Base-by-base conservation (phyloP, 1,140 invertebrate genomes). In the Danaus plexippus region DNA sequence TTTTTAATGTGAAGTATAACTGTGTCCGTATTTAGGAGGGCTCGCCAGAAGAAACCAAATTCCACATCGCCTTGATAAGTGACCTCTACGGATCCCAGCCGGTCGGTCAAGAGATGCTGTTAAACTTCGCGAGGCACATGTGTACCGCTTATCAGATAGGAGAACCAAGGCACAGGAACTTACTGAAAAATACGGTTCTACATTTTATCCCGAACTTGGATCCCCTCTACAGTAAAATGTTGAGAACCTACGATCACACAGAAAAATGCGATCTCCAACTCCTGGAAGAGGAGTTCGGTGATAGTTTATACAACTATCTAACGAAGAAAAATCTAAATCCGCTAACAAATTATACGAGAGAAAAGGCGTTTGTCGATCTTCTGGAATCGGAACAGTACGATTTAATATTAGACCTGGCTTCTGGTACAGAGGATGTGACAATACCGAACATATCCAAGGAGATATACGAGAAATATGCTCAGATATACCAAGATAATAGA, bases 41-140 rank as follows among this genome's bases (percentile, higher is more conserved):
- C 1, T 85, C 89, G 1, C 91, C 93, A 2, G 93, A 94, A 63
- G 94, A 95, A 79, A 89, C 87, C 2, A 96, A 96, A 88, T 92
- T 93, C 65, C 93, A 95, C 66, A 89, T 98, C 11, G 91, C 92
- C 6, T 76, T 98, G 13, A 86, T 97, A 10, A 96, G 96, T 41
- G 95, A 95, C 18, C 73, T 98, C 32, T 95, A 94, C 75, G 93
- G 92, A 7, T 92, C 94, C 9, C 94, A 97, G 69, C 93, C 95
- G 1, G 80, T 94, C 11, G 96, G 95, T 0, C 90, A 95, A 57
- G 96, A 98, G 83, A 89, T 98, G 40, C 77, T 94, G 0, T 71
- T 97, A 1, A 92, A 96, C 76, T 88, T 98, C 47, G 92, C 93
- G 0, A 89, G 94, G 0, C 96, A 98, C 87, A 86, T 98, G 11